These are phyloP conservation scores for Sus scrofa DNA, from an alignment of 2,113 vertebrate genomes.

Conservation along the genomic window DNA sequence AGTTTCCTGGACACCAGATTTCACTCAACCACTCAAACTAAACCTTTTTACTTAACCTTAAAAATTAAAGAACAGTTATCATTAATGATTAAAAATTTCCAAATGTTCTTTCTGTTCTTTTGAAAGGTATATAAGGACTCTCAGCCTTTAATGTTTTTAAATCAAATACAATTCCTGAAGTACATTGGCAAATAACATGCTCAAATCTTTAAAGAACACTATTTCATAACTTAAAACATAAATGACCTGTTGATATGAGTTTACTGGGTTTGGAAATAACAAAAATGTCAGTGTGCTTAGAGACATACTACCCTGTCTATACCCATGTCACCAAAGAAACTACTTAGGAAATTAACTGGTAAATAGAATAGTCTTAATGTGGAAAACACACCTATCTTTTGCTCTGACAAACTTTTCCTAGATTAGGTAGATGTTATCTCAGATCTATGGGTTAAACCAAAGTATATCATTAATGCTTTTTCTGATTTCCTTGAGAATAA, in stretches of 20 bases:
- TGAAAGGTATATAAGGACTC: neutral
- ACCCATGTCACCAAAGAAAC: neutral
- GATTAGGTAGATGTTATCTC: neutral
- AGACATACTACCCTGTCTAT: neutral
- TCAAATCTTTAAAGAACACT: neutral
- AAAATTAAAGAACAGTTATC: neutral
- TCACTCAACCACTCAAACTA: neutral
- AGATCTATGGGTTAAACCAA: neutral
- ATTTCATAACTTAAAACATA: neutral
- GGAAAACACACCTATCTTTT: slow-evolving; percentile 6
- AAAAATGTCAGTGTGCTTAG: neutral
- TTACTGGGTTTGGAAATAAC: neutral
- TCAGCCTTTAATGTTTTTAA: neutral
- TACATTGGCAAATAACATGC: slow-evolving; percentile 20
- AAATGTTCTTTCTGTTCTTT: neutral
- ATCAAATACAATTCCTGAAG: neutral
- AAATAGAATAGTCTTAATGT: neutral
- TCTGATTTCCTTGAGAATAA: slow-evolving; percentile 44
- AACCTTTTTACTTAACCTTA: slow-evolving; percentile 6
- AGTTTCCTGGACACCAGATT: neutral
- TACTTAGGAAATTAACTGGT: slow-evolving; percentile 23
- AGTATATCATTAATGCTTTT: neutral
- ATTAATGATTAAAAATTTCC: neutral
- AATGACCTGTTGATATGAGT: neutral
- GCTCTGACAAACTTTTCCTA: neutral